Percentiles rank a stretch among this genome's conserved stretches.
Conservation (phyloP, 2,888 invertebrate genomes). For the Homarus gammarus region DNA sequence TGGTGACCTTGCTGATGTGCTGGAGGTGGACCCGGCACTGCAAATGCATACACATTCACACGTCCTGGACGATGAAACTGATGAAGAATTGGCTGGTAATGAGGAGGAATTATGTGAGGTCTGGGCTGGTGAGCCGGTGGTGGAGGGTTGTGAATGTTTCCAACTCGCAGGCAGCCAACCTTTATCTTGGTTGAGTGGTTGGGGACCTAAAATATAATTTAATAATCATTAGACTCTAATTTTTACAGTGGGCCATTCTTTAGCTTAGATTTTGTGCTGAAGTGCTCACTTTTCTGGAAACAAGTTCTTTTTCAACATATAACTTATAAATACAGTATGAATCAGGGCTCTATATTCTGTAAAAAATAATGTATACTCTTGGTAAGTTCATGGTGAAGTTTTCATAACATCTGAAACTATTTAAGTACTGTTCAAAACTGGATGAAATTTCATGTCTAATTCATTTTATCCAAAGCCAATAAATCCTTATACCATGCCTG, state of each 20-base stretch:
- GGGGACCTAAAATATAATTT: slow-evolving; percentile 11
- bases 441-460: too few relatives aligned
- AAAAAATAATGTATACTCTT: too few relatives aligned
- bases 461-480: too few relatives aligned
- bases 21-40: neutral
- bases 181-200: neutral
- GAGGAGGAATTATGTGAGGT: slow-evolving; percentile 9
- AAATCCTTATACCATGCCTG: too few relatives aligned
- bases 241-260: neutral
- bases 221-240: slow-evolving; percentile 1
- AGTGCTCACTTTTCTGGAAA: too few relatives aligned
- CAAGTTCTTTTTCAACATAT: too few relatives aligned
- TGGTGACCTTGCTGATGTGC: neutral
- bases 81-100: slow-evolving; percentile 3
- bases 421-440: too few relatives aligned
- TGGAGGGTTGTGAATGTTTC: neutral
- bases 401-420: too few relatives aligned
- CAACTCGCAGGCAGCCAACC: neutral
- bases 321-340: too few relatives aligned
- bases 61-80: neutral
- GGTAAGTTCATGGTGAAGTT: too few relatives aligned
- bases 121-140: slow-evolving; percentile 22
- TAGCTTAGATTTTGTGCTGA: too few relatives aligned
- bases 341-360: too few relatives aligned
- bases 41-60: neutral